Evolutionary conservation across 2,113 vertebrate species (phyloP).

Genomic region (Hoplias malabaricus): DNA sequence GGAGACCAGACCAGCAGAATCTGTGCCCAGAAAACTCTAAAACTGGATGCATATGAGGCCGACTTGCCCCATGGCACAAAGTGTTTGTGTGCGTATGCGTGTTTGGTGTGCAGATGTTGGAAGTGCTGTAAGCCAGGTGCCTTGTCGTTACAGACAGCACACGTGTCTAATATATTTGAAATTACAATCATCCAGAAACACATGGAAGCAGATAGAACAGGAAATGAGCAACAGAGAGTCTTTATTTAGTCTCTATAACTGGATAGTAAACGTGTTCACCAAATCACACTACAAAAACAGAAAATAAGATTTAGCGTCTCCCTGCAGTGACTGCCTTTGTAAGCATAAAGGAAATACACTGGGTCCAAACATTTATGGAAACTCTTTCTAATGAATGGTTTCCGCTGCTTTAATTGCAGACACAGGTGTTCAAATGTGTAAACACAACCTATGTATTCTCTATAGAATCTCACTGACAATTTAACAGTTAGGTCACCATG

Average conservation of each 20-base stretch:
- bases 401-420: no score
- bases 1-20: slow-evolving; percentile 48
- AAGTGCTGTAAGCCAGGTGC: slow-evolving; percentile 23
- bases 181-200: slow-evolving; percentile 30
- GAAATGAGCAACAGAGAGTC: slow-evolving; percentile 18
- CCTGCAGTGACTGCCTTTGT: neutral
- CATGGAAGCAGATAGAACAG: slow-evolving; percentile 49
- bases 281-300: neutral
- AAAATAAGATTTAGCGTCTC: slow-evolving; percentile 5
- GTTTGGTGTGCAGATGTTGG: slow-evolving; percentile 34
- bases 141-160: slow-evolving; percentile 42
- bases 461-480: no score
- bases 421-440: no score
- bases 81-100: slow-evolving; percentile 26
- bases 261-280: slow-evolving; percentile 1
- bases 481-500: no score
- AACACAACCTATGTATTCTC: no score
- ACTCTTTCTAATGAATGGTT: no score
- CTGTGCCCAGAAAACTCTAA: slow-evolving; percentile 1
- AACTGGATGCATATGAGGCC: slow-evolving; percentile 26
- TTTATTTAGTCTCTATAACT: slow-evolving; percentile 11
- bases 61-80: slow-evolving; percentile 3
- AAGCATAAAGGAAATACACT: neutral
- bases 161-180: slow-evolving; percentile 48
- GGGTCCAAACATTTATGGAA: no score